These are phyloP conservation scores for Haplochromis burtoni DNA, from an alignment of 2,113 vertebrate genomes.

Conservation along the genomic window DNA sequence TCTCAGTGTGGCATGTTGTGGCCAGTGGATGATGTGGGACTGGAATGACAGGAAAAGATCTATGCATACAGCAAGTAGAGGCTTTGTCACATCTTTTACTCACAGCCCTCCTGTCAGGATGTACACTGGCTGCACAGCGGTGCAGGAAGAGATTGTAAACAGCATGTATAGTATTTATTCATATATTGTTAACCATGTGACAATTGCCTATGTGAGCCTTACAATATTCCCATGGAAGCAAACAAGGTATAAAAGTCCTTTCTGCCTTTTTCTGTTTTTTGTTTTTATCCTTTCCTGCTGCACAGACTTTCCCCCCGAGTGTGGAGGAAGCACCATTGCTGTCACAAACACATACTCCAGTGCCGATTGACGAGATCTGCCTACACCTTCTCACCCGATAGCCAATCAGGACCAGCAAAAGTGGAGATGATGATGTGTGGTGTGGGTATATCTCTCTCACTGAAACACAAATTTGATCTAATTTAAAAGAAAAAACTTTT, in stretches of 20 bases:
- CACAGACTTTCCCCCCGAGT: neutral
- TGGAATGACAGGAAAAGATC: conserved; percentile 47
- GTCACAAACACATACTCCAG: neutral
- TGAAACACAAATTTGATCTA: neutral
- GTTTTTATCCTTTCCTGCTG: neutral
- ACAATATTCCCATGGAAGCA: neutral
- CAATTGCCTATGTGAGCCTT: neutral
- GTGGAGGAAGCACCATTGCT: neutral
- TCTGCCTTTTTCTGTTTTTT: neutral
- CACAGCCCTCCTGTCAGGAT: conserved; percentile 13
- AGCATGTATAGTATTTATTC: neutral
- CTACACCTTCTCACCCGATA: neutral
- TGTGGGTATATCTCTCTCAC: neutral
- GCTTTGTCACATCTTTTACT: conserved; percentile 45
- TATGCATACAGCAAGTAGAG: conserved; percentile 10
- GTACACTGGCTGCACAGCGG: neutral
- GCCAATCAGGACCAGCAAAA: neutral
- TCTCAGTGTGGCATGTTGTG: conserved; percentile 47
- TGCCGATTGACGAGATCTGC: neutral
- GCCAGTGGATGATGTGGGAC: conserved; percentile 39
- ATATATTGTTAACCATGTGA: neutral
- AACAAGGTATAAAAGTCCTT: neutral
- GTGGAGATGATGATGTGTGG: neutral
- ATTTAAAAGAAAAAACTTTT: neutral
- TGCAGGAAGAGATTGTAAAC: conserved; percentile 6